Evolutionary conservation across 2,888 invertebrate species (phyloP).

Genomic region (Aphidoletes aphidimyza): DNA sequence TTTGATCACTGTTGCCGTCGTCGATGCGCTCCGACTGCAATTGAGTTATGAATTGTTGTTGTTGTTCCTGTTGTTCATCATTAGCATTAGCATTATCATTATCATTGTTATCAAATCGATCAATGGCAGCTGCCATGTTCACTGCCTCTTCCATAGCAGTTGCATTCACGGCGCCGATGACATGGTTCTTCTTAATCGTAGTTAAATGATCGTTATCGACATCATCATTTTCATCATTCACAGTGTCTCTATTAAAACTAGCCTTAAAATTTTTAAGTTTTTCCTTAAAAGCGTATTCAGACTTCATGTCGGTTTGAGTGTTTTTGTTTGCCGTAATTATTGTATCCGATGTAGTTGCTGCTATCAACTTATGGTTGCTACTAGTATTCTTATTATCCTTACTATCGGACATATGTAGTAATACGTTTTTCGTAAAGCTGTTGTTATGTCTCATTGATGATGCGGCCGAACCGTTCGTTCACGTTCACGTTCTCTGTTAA

Average conservation of each 20-base stretch:
- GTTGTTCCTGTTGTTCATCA: too few relatives aligned
- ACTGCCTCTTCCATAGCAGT: too few relatives aligned
- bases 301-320: constrained; percentile 68
- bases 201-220: constrained; percentile 47
- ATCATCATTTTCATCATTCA: constrained; percentile 56
- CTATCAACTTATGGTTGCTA: constrained; percentile 36
- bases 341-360: constrained; percentile 54
- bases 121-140: constrained; percentile 16
- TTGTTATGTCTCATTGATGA: constrained; percentile 16
- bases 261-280: constrained; percentile 68
- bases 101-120: constrained; percentile 20
- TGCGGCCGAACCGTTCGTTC: not conserved
- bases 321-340: constrained; percentile 51
- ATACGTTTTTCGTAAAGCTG: constrained; percentile 46
- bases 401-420: constrained; percentile 28
- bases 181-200: constrained; percentile 24
- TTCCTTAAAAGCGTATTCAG: constrained; percentile 73
- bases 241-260: constrained; percentile 55
- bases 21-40: not conserved
- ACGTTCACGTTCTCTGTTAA: too few relatives aligned
- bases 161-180: constrained; percentile 10
- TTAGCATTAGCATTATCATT: constrained; percentile 29
- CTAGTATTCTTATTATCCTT: constrained; percentile 42
- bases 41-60: constrained; percentile 42
- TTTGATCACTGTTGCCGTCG: not conserved